phyloP scores from a whole-genome alignment of 2,888 invertebrate genomes.

The Thecophora atra region DNA sequence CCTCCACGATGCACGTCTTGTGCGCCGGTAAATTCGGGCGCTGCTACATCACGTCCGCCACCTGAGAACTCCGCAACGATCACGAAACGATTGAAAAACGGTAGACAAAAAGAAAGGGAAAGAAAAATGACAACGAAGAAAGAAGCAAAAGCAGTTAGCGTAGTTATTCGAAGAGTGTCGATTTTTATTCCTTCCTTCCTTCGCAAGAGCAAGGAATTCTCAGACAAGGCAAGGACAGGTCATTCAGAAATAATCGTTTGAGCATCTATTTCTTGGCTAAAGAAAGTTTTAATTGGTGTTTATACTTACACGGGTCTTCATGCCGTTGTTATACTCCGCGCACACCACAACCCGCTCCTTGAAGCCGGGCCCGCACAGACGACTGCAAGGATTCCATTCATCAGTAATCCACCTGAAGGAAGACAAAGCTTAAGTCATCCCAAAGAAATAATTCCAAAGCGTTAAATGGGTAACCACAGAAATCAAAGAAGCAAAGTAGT shows the following conservation, averaged over 20 bases:
- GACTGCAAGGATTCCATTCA: conserved; percentile 89
- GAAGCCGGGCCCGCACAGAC: conserved; percentile 86
- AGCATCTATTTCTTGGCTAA: not conserved
- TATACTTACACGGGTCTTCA: conserved; percentile 75
- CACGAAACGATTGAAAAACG: too few relatives aligned
- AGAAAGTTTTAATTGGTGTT: too few relatives aligned
- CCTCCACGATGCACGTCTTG: conserved; percentile 84
- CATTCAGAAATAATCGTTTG: not conserved
- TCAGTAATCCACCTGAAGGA: conserved; percentile 82
- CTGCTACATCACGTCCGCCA: conserved; percentile 80
- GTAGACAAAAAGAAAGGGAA: conserved; percentile 19
- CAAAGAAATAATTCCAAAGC: conserved; percentile 16
- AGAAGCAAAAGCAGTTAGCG: conserved; percentile 18
- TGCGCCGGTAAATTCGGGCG: conserved; percentile 79
- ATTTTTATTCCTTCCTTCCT: not conserved
- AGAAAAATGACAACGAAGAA: conserved; percentile 43
- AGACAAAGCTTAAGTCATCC: conserved; percentile 30
- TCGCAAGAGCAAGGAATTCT: not conserved
- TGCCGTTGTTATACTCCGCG: conserved; percentile 82
- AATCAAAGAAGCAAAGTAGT: not conserved
- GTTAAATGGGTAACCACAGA: conserved; percentile 29
- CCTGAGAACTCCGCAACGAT: conserved; percentile 68
- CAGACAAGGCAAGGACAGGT: too few relatives aligned
- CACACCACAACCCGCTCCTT: conserved; percentile 85
- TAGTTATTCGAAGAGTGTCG: conserved; percentile 14